phyloP scores from a whole-genome alignment of 2,888 invertebrate species.

The Automeris io region DNA sequence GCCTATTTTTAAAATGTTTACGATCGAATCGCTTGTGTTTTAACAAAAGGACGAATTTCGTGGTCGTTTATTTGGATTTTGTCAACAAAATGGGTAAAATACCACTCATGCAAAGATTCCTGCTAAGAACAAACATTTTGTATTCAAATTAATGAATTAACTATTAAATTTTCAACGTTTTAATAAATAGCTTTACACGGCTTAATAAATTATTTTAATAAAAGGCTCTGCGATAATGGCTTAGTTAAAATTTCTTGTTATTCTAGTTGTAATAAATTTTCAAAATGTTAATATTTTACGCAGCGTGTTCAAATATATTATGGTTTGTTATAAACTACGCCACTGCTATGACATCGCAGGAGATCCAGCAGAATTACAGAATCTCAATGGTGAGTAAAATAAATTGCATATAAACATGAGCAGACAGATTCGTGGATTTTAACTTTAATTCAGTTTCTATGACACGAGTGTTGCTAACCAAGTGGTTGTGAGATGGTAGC shows the following conservation, averaged over 20 bases:
- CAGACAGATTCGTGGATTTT: too few species aligned
- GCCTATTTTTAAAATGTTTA: slow-evolving; percentile 13
- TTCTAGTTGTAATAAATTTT: background rate
- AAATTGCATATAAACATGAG: too few species aligned
- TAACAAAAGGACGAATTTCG: background rate
- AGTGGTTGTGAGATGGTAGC: too few species aligned
- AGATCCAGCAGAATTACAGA: slow-evolving; percentile 27
- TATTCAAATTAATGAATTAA: background rate
- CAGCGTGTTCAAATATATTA: background rate
- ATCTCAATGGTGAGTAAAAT: slow-evolving; percentile 60
- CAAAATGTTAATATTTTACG: background rate
- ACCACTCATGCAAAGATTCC: background rate
- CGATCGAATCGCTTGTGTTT: slow-evolving; percentile 4
- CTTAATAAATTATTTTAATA: too few species aligned
- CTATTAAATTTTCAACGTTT: background rate
- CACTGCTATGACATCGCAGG: slow-evolving; percentile 3
- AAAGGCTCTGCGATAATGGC: background rate
- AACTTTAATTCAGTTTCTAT: too few species aligned
- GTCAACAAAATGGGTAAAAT: background rate
- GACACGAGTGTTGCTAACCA: too few species aligned
- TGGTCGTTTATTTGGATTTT: slow-evolving; percentile 3
- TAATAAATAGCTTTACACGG: background rate
- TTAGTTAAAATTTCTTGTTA: background rate
- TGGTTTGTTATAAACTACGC: background rate
- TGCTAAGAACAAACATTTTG: background rate